Base-by-base conservation (phyloP, 2,113 vertebrate species). In the Sclerurus mexicanus region DNA sequence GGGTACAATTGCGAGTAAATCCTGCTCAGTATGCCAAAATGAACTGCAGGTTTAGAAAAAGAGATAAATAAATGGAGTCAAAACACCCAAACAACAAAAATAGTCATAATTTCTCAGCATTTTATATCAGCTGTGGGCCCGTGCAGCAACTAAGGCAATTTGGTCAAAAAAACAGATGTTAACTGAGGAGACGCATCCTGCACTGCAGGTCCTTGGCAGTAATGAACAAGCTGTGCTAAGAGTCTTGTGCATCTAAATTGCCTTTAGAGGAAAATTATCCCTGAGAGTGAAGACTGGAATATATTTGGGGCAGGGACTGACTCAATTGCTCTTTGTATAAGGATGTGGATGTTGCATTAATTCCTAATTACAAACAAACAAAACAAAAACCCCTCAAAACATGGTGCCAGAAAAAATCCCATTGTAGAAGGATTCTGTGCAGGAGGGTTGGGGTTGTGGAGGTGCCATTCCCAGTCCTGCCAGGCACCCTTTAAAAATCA, bases 101-200 rank as follows among this genome's bases (percentile, higher is more conserved):
- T 7, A 95, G 77, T 74, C 85, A 78, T 95, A 84, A 87, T 92
- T 95, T 91, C 82, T 92, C 91, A 82, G 71, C 46, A 59, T 80
- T 89, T 96, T 92, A 77, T 85, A 90, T 95, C 93, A 93, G 94
- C 95, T 96, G 83, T 89, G 92, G 92, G 92, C 76, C 85, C 49
- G 14, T 74, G 67, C 69, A 91, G 86, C 95, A 96, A 94, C 91
- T 64, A 52, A 93, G 75, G 84, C 90, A 91, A 90, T 91, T 83
- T 94, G 91, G 93, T 83, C 86, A 96, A 96, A 93, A 91, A 81
- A 89, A 6, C 93, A 96, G 90, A 96, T 94, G 94, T 97, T 95
- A 97, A 96, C 80, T 84, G 76, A 93, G 85, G 87, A 93, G 93
- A 87, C 3, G 10, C n/a, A 22, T 95, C 89, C 91, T 90, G 93